Percentiles rank a stretch among this genome's conserved stretches.
Conservation (phyloP, 2,113 vertebrate genomes). For the Mastomys natalensis region DNA sequence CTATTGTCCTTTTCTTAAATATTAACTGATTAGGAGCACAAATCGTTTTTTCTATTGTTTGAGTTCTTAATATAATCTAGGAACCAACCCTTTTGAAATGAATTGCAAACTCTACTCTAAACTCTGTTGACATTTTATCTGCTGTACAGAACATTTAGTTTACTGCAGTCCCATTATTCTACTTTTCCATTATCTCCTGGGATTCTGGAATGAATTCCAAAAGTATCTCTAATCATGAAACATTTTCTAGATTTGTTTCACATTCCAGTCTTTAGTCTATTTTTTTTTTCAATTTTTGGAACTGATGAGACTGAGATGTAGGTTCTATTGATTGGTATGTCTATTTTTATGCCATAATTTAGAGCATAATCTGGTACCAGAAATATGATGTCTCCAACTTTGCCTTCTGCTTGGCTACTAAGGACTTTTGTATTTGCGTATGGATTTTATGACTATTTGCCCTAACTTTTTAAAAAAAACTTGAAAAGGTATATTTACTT, state of each 20-base stretch:
- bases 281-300: background rate
- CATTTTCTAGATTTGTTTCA: background rate
- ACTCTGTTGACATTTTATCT: background rate
- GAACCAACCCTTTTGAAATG: background rate
- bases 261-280: background rate
- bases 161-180: background rate
- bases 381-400: background rate
- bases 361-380: background rate
- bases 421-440: background rate
- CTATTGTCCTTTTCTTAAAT: background rate
- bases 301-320: background rate
- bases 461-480: background rate
- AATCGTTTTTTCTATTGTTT: background rate
- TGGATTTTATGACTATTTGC: background rate
- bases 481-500: background rate
- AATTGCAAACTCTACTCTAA: background rate
- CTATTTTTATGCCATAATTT: background rate
- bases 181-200: background rate
- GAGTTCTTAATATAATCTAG: background rate
- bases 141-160: background rate
- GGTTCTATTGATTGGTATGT: background rate
- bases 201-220: background rate
- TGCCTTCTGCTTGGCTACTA: background rate
- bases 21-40: background rate
- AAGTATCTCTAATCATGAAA: background rate